These are phyloP conservation scores for Sinonovacula constricta DNA, from an alignment of 1,140 invertebrate genomes.

Conservation along the genomic window DNA sequence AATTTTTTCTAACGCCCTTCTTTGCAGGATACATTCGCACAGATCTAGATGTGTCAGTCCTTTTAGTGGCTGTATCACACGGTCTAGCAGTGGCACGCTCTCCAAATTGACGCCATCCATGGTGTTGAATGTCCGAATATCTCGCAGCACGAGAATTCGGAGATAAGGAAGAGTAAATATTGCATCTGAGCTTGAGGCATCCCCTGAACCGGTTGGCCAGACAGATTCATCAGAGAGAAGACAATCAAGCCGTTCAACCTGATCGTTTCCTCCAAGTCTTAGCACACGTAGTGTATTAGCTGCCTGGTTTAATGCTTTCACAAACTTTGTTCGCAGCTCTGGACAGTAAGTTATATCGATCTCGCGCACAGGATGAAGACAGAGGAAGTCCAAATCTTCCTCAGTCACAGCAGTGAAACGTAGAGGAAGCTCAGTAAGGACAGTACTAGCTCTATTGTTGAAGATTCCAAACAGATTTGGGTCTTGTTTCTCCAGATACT, in stretches of 20 bases:
- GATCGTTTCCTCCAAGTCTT: constrained; percentile 39
- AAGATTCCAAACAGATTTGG: constrained; percentile 48
- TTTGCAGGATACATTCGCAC: constrained; percentile 31
- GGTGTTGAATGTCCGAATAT: constrained; percentile 31
- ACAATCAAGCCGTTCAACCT: constrained; percentile 32
- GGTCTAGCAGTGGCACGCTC: constrained; percentile 31
- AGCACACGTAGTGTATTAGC: constrained; percentile 27
- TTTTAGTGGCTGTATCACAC: constrained; percentile 43
- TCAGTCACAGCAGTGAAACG: constrained; percentile 39
- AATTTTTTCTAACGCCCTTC: constrained; percentile 20
- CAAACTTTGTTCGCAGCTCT: constrained; percentile 34
- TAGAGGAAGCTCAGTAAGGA: constrained; percentile 35
- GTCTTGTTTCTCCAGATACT: constrained; percentile 15
- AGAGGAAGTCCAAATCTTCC: constrained; percentile 34
- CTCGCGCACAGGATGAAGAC: constrained; percentile 34
- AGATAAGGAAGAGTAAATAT: constrained; percentile 37
- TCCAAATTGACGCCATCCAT: constrained; percentile 42
- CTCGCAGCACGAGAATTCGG: constrained; percentile 13
- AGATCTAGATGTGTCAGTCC: constrained; percentile 49
- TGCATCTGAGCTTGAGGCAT: not conserved
- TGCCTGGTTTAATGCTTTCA: constrained; percentile 37
- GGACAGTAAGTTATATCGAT: constrained; percentile 45
- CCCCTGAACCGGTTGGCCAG: constrained; percentile 13
- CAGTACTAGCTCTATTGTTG: constrained; percentile 31
- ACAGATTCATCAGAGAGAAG: constrained; percentile 8